These are phyloP conservation scores for Pachypsylla venusta DNA, from an alignment of 1,140 invertebrate species.

Conservation along the genomic window DNA sequence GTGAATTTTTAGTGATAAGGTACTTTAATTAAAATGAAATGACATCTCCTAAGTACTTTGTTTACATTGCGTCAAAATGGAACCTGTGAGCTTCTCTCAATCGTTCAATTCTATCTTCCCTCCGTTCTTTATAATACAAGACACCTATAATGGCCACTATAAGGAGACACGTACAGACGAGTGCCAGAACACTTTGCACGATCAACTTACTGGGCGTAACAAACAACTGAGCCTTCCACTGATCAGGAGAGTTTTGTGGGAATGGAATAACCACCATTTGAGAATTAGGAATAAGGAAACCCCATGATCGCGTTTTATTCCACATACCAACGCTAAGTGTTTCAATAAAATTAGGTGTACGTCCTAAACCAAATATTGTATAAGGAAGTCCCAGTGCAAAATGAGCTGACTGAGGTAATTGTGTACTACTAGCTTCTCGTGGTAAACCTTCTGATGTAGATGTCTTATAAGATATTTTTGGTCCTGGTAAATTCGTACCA, in stretches of 20 bases:
- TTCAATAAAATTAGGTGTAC: conserved; percentile 96
- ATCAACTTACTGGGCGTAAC: conserved; percentile 91
- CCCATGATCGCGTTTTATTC: conserved; percentile 52
- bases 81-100: conserved; percentile 75
- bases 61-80: conserved; percentile 61
- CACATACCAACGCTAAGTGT: conserved; percentile 67
- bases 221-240: conserved; percentile 88
- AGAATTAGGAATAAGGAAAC: conserved; percentile 92
- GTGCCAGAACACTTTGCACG: conserved; percentile 73
- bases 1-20: background rate
- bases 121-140: conserved; percentile 85
- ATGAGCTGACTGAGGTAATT: conserved; percentile 84
- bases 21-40: too few relatives aligned
- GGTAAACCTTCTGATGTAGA: conserved; percentile 64
- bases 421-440: conserved; percentile 58
- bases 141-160: conserved; percentile 70
- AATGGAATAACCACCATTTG: conserved; percentile 91
- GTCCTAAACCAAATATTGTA: conserved; percentile 84
- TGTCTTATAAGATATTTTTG: conserved; percentile 71
- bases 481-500: conserved; percentile 77
- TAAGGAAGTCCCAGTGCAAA: conserved; percentile 86
- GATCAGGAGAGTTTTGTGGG: conserved; percentile 54
- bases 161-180: conserved; percentile 72
- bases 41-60: background rate
- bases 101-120: conserved; percentile 79